Base-by-base conservation (phyloP, 92 coral and sea anemone species). In the Epizoanthus scotinus region DNA sequence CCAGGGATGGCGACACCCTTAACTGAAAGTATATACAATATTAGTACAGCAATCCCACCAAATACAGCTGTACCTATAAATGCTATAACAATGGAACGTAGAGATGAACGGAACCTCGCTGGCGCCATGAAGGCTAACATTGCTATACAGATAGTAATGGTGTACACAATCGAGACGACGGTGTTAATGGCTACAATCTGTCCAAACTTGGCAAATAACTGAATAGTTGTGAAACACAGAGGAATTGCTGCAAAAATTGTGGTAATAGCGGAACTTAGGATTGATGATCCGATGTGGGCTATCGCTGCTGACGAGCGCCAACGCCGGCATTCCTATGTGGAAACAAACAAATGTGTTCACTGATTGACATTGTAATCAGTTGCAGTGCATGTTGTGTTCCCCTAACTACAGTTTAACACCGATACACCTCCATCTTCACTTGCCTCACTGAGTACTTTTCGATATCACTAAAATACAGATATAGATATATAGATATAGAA, bases 251-350 rank as follows among this genome's bases (percentile, higher is more conserved):
- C 99, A 3, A 92, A 89, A 50, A 96, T 86, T 25, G 99, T 96
- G 15, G 99, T 96, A 47, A 93, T 78, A 42, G 98, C 98, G 1
- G 99, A 96, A 78, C 99, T 93, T 55, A 96, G 84, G 27, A 96
- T 89, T 17, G 99, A 94, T 25, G 98, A 89, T 21, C 99, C 99
- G 50, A 96, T 93, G 87, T 96, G 99, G 15, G 99, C 94, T 18
- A 96, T 82, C 2, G 99, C 99, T 0, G 99, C 99, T 17, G 90
- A 71, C 8, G 96, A 67, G 38, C 99, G 86, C 99, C 99, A 96
- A 5, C 86, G 70, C 6, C 89, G 89, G 55, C 85, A 59, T n/a
- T 66, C 54, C 89, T 86, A 28, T 40, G n/a, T 40, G n/a, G 21
- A n/a, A n/a, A 10, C 12, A 21, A 75, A 5, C 2, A 38, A 13